Evolutionary conservation across 1,140 invertebrate genomes (phyloP).

Genomic region (Dolichoris vasculosae): DNA sequence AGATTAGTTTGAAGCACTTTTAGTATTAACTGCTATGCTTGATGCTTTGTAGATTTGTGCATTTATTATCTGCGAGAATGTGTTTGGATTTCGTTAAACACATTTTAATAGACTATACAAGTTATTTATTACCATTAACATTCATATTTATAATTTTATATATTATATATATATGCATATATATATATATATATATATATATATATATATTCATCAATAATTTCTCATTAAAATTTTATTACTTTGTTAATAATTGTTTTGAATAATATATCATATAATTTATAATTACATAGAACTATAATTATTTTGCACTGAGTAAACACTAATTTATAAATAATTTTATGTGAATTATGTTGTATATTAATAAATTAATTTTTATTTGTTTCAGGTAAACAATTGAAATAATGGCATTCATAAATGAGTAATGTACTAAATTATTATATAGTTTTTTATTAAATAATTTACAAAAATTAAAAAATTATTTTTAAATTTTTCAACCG

Average conservation of each 20-base stretch:
- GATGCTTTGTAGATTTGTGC: background rate
- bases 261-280: too few species aligned
- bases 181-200: too few species aligned
- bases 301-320: too few species aligned
- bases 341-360: background rate
- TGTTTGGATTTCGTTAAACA: conserved; percentile 11
- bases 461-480: background rate
- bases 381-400: conserved; percentile 27
- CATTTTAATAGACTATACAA: conserved; percentile 9
- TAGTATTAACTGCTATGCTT: conserved; percentile 19
- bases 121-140: background rate
- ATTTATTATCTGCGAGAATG: background rate
- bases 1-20: conserved; percentile 20
- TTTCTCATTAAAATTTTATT: too few species aligned
- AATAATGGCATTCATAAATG: background rate
- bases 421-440: background rate
- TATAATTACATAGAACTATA: too few species aligned
- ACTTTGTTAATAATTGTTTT: too few species aligned
- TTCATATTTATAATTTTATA: background rate
- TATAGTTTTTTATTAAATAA: background rate
- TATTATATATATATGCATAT: too few species aligned
- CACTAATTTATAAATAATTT: too few species aligned
- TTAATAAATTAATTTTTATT: conserved; percentile 5
- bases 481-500: too few species aligned
- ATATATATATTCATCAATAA: too few species aligned